Percentiles rank a stretch among this genome's conserved stretches.
Conservation (phyloP, 2,888 invertebrate genomes). For the Hymenopus coronatus region DNA sequence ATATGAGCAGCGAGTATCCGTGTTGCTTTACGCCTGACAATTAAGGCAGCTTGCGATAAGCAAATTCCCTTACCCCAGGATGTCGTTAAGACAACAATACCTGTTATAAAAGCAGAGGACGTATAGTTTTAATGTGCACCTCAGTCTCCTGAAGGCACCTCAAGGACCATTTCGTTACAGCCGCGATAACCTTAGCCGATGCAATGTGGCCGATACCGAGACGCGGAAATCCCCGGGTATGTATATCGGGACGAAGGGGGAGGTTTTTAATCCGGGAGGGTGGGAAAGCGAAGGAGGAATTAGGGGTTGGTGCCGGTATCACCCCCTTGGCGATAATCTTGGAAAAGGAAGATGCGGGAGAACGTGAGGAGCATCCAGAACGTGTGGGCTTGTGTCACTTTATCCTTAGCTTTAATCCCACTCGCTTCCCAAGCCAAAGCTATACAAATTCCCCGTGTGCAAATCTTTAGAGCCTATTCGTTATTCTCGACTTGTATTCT, state of each 20-base stretch:
- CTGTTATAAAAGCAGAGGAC: background rate
- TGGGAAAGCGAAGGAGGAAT: background rate
- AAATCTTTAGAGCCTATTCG: background rate
- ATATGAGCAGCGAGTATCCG: background rate
- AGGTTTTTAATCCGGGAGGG: background rate
- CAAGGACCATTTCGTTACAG: background rate
- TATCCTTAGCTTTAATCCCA: background rate
- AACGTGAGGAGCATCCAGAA: background rate
- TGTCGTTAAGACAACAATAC: background rate
- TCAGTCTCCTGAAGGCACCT: background rate
- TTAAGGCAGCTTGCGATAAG: background rate
- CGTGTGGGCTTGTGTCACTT: background rate
- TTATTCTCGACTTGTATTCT: background rate
- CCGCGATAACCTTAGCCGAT: background rate
- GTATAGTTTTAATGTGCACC: background rate
- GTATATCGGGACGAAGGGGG: background rate
- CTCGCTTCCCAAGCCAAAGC: background rate
- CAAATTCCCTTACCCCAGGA: background rate
- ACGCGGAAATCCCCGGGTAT: background rate
- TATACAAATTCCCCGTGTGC: background rate
- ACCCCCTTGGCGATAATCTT: background rate
- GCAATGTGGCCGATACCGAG: background rate
- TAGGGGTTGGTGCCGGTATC: background rate
- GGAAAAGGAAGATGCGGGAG: background rate
- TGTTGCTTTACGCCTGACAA: background rate